Percentiles rank a stretch among this genome's conserved stretches.
Evolutionary conservation across 2,797 vertebrate species (phyloP).

Genomic region (Oryzias dopingdopingensis): DNA sequence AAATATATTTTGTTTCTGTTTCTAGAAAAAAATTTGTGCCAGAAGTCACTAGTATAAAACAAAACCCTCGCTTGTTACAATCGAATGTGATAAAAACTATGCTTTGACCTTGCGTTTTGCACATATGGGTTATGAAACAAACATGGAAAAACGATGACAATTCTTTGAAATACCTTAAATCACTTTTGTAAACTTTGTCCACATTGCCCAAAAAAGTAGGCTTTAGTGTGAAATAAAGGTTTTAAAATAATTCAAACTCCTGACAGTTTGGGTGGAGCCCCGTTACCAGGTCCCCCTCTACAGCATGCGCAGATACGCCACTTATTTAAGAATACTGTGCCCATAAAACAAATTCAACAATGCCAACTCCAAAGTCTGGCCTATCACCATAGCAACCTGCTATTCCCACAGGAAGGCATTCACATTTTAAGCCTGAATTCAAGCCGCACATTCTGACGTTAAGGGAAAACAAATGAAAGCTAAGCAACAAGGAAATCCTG

Average conservation of each 20-base stretch:
- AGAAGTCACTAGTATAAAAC: too few relatives aligned
- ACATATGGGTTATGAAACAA: too few relatives aligned
- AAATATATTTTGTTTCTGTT: too few relatives aligned
- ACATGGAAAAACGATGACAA: too few relatives aligned
- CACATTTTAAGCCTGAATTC: slow-evolving; percentile 19
- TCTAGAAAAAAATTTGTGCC: too few relatives aligned
- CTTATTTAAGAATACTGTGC: slow-evolving; percentile 19
- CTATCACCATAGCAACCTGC: slow-evolving; percentile 28
- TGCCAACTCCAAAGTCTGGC: slow-evolving; percentile 5
- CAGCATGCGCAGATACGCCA: slow-evolving; percentile 12
- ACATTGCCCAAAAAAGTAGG: too few relatives aligned
- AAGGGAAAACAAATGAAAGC: slow-evolving; percentile 46
- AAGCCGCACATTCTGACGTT: slow-evolving; percentile 34
- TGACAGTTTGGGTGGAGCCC: not conserved
- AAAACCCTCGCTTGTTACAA: too few relatives aligned
- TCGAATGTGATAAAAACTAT: too few relatives aligned
- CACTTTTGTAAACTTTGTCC: too few relatives aligned
- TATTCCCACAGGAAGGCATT: slow-evolving; percentile 33
- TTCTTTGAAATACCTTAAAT: too few relatives aligned
- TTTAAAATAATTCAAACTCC: not conserved
- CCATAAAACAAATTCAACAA: slow-evolving; percentile 29
- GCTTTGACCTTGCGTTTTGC: too few relatives aligned
- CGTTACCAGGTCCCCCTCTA: not conserved
- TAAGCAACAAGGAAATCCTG: slow-evolving; percentile 60
- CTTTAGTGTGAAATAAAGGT: not conserved